Evolutionary conservation across 2,888 invertebrate species (phyloP), one percentile per base, ranked within the genome.

Genomic region (Drosophila macrospina): DNA sequence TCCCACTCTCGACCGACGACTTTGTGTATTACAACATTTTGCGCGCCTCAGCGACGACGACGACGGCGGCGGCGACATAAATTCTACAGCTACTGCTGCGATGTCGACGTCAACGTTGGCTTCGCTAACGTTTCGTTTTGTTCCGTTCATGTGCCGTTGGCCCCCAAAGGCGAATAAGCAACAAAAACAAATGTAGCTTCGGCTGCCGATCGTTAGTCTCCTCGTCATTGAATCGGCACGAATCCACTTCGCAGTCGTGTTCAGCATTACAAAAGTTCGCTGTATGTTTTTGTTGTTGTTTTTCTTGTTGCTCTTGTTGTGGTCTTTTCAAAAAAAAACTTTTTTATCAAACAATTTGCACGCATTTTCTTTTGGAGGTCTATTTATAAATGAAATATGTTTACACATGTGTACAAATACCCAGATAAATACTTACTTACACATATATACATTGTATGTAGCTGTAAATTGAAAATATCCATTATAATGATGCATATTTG

Each of bases 1-100:
- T 45, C 60, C 30, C 36, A 41, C 50, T 20, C 37, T 36, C 16
- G 20, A 2, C 34, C 41, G 34, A 52, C 54, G 34, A 61, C 61
- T 34, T 62, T 70, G 55, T 69, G 55, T 74, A 78, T 78, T 78
- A 78, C 79, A 81, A 67, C 69, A 81, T 67, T 78, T 70, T 72
- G 62, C 59, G 52, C 55, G 61, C 56, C 44, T 50, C 45, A 59
- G 26, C 55, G 51, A 54, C 47, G 30, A 30, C 45, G 30, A 16
- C 55, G 51, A 54, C 47, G 30, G 16, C 45, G 30, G 26, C 54
- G 54, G 72, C 77, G 77, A 81, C 78, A 81, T 80, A 75, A 80
- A 78, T 81, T 81, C 72, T 78, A 78, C 60, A 72, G 74, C 74
- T 55, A 60, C 60, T 60, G 51, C 50, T 47, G 36, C 41, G 60